Percentiles rank a stretch among this genome's conserved stretches.
These are phyloP conservation scores for Leptinotarsa peninsularis DNA, from an alignment of 2,888 invertebrate species.

Conservation along the genomic window DNA sequence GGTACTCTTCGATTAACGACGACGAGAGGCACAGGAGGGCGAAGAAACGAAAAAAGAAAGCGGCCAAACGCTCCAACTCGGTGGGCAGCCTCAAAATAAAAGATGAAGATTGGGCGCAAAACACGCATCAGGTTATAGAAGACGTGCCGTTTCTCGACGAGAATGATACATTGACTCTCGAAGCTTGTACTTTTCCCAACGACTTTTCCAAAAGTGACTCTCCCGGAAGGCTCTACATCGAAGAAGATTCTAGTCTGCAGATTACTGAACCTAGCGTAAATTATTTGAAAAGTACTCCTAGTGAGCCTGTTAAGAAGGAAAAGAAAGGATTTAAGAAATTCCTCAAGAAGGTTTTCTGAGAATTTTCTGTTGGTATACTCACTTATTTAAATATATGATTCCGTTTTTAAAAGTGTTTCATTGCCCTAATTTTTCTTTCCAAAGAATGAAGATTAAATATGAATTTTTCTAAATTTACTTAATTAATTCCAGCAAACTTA, in stretches of 20 bases:
- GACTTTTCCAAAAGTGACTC: constrained; percentile 48
- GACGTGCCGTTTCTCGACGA: constrained; percentile 64
- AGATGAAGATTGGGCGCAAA: constrained; percentile 37
- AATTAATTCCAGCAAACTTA: too few relatives aligned
- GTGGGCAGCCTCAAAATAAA: constrained; percentile 38
- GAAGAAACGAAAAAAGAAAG: constrained; percentile 45
- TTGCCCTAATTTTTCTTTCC: background rate
- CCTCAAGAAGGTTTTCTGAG: constrained; percentile 80
- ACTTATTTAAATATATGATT: constrained; percentile 15
- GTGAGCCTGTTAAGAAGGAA: constrained; percentile 66
- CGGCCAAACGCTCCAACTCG: constrained; percentile 41
- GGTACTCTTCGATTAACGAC: constrained; percentile 47
- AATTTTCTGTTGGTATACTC: constrained; percentile 14
- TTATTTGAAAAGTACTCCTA: constrained; percentile 49
- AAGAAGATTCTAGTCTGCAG: constrained; percentile 3
- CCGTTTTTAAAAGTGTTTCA: background rate
- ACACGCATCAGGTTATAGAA: constrained; percentile 49
- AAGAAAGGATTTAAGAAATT: constrained; percentile 81
- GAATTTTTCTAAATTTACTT: too few relatives aligned
- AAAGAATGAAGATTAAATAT: too few relatives aligned
- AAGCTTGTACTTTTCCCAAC: constrained; percentile 54
- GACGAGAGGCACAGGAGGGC: constrained; percentile 37
- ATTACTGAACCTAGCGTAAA: constrained; percentile 18
- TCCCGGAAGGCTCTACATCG: constrained; percentile 23
- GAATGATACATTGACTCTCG: constrained; percentile 61